Percentiles rank a stretch among this genome's conserved stretches.
Evolutionary conservation across 2,888 invertebrate genomes (phyloP).

Genomic region (Caprella mutica): DNA sequence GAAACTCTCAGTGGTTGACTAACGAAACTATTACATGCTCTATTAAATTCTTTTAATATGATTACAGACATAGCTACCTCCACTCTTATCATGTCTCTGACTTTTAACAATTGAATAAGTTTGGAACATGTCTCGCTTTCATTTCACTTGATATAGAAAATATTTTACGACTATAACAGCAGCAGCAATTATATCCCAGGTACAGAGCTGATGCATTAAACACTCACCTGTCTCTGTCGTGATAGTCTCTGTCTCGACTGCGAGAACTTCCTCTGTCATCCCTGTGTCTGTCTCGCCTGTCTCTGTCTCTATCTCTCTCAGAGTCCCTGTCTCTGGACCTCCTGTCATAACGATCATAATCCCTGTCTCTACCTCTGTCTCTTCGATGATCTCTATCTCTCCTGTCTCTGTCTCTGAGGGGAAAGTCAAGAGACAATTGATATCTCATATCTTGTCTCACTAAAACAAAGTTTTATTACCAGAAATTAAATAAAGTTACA

Average conservation of each 20-base stretch:
- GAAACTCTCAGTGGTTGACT: too few species aligned
- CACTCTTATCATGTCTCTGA: too few species aligned
- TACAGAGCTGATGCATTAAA: background rate
- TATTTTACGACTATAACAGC: too few species aligned
- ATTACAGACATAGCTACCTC: too few species aligned
- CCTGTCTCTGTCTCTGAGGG: background rate
- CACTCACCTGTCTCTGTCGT: conserved; percentile 15
- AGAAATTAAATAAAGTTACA: conserved; percentile 3
- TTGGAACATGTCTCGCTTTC: too few species aligned
- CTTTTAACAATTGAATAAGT: too few species aligned
- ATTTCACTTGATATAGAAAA: too few species aligned
- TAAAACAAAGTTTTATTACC: background rate
- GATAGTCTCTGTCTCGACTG: conserved; percentile 23
- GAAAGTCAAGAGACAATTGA: background rate
- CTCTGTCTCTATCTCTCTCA: conserved; percentile 22
- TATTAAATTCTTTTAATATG: too few species aligned
- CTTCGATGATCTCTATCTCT: conserved; percentile 25
- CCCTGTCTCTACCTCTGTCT: conserved; percentile 24
- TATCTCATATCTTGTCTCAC: background rate
- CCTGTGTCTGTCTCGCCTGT: conserved; percentile 24
- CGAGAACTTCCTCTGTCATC: conserved; percentile 19
- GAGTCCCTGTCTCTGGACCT: conserved; percentile 24
- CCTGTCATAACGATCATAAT: conserved; percentile 23
- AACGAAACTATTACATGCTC: too few species aligned
- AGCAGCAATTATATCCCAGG: background rate